Evolutionary conservation across 2,113 vertebrate genomes (phyloP).

Genomic region (Austrofundulus limnaeus): DNA sequence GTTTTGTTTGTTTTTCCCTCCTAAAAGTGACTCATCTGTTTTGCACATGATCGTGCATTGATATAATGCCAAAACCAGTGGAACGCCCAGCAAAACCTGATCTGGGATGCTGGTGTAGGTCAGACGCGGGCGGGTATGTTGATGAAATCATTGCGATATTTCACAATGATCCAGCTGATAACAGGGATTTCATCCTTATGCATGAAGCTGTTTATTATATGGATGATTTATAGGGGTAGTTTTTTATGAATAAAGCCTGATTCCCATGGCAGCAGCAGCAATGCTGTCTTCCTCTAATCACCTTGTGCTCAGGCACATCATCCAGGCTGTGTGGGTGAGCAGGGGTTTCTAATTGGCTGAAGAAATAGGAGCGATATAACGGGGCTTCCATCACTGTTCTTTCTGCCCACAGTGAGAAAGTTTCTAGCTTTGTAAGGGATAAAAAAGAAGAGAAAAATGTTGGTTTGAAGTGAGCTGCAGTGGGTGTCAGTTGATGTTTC

Average conservation of each 20-base stretch:
- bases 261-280: conserved; percentile 19
- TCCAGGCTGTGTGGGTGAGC: conserved; percentile 20
- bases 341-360: conserved; percentile 32
- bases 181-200: not conserved
- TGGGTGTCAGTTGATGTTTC: conserved; percentile 2
- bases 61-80: conserved; percentile 5
- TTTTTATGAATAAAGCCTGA: conserved; percentile 16
- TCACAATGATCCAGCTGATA: not conserved
- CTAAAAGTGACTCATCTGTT: conserved; percentile 3
- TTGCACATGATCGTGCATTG: not conserved
- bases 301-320: conserved; percentile 25
- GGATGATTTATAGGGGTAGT: not conserved
- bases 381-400: conserved; percentile 15
- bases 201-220: not conserved
- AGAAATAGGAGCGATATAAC: conserved; percentile 16
- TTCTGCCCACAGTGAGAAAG: conserved; percentile 13
- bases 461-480: conserved; percentile 2
- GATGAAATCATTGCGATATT: not conserved
- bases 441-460: not conserved
- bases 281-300: conserved; percentile 18
- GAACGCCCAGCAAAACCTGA: conserved; percentile 26
- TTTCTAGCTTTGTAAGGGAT: conserved; percentile 17
- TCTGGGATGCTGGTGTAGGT: conserved; percentile 13
- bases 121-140: conserved; percentile 8
- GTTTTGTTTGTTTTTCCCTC: not conserved